Evolutionary conservation across 2,797 vertebrate genomes (phyloP), one percentile per base, ranked within the genome.

Genomic region (Semotilus atromaculatus): DNA sequence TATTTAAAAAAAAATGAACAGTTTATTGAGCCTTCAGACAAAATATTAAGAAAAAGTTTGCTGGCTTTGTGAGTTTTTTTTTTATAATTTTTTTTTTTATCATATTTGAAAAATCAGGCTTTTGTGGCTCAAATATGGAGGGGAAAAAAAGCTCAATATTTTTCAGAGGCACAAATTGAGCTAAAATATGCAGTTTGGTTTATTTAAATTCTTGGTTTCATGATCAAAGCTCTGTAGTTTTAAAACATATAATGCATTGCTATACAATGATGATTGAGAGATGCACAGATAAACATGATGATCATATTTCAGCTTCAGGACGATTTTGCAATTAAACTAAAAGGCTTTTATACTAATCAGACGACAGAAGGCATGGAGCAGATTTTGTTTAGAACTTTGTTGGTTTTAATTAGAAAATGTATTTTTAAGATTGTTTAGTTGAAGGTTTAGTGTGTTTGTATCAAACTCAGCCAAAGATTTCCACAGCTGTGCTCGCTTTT

Each of bases 381-480:
- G 55, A 60, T 26, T 21, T 7, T 60, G 55, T n/a, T n/a, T 58
- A 58, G 21, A 64, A 0, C 2, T 29, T 64, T 18, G 26, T 34
- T 51, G n/a, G 3, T 21, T 51, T 1, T 73, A 48, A 48, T 16
- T 72, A 13, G 6, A 48, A 48, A 21, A 21, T 53, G 10, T 4
- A 8, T 73, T 31, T 40, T 14, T 48, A 13, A 19, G 9, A 58
- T 58, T 14, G 48, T 26, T 11, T 19, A 21, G 43, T 43, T 23
- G 11, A 36, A 34, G 29, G 21, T 51, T 45, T 66, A 10, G 19
- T 29, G 11, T 36, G 21, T 64, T 60, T 31, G 38, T 64, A 40
- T 81, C 53, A 81, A 80, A 34, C 80, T 73, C 80, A 51, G 45
- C 79, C 21, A 43, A 21, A 31, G 72, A 72, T 80, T 68, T 68